Conservation (phyloP, 2,797 vertebrate species). For the Cichlasoma orientale region DNA sequence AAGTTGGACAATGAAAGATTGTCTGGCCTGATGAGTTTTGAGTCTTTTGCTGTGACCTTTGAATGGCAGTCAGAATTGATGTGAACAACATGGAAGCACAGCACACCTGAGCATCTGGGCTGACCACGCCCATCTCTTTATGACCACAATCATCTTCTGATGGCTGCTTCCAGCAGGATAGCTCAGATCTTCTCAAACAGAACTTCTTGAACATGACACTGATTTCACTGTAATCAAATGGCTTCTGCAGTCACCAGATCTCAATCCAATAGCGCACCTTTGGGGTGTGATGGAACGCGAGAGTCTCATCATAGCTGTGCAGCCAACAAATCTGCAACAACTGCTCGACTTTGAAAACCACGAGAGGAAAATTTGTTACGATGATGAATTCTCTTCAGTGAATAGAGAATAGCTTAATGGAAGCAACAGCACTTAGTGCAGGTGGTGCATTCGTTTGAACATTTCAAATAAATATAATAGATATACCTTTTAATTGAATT, state of each 20-base stretch:
- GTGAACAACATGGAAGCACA: too few species aligned
- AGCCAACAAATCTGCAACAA: background rate
- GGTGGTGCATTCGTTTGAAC: background rate
- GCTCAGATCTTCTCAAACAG: too few species aligned
- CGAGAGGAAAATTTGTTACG: background rate
- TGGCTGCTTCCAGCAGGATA: too few species aligned
- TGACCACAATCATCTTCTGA: too few species aligned
- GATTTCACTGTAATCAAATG: too few species aligned
- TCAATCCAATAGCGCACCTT: background rate
- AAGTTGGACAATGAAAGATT: background rate
- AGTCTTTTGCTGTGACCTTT: too few species aligned
- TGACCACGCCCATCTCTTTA: too few species aligned
- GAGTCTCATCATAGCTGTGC: background rate
- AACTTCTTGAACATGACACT: too few species aligned
- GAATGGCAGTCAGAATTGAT: too few species aligned
- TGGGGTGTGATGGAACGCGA: background rate
- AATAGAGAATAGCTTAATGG: conserved; percentile 2
- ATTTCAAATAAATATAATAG: background rate
- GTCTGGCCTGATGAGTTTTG: too few species aligned
- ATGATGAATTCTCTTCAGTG: background rate
- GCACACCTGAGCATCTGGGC: too few species aligned
- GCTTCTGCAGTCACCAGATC: background rate
- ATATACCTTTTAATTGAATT: conserved; percentile 9
- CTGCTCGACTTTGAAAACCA: too few species aligned
- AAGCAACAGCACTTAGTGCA: background rate